Base-by-base conservation (phyloP, 2,888 invertebrate genomes). In the Girardia tigrina region DNA sequence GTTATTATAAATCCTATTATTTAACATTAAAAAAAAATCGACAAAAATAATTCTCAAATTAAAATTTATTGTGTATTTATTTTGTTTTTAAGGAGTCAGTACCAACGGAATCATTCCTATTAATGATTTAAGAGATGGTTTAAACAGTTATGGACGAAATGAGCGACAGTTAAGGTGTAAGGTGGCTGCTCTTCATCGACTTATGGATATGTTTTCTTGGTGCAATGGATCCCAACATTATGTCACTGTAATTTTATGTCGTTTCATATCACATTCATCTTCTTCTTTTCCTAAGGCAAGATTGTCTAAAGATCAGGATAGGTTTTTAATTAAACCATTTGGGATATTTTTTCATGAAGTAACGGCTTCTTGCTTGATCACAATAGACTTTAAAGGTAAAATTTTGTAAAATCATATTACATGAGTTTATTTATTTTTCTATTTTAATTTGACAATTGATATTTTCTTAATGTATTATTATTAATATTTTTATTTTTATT, bases 151-250 rank as follows among this genome's bases (percentile, higher is more conserved):
- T 42, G 20, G 29, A 73, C 93, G 93, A 85, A 92, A 92, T 8
- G 98, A 98, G 86, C 93, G 94, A 86, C 88, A 91, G 78, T 87
- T 94, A 77, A 88, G 97, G 78, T 95, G 95, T 87, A 98, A 98
- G 86, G 86, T 98, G 81, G 95, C 97, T 1, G 90, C 94, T 26
- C 89, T 94, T 36, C 97, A 94, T 87, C 89, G 97, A 80, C 87
- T 98, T 79, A 89, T 97, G 76, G 97, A 98, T 85, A 87, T 95
- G 78, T 92, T 92, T 82, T 94, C 95, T 28, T 98, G 95, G 95
- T 90, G 93, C 91, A 94, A 83, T 90, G 90, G 78, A n/a, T 89
- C 91, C 78, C 89, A 89, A 82, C 91, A 92, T 77, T 92, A 93
- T 85, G 91, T 95, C 79, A 94, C 95, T 56, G 88, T 88, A 81